phyloP scores from a whole-genome alignment of 2,888 invertebrate genomes.

The Eutolmus rufibarbis region DNA sequence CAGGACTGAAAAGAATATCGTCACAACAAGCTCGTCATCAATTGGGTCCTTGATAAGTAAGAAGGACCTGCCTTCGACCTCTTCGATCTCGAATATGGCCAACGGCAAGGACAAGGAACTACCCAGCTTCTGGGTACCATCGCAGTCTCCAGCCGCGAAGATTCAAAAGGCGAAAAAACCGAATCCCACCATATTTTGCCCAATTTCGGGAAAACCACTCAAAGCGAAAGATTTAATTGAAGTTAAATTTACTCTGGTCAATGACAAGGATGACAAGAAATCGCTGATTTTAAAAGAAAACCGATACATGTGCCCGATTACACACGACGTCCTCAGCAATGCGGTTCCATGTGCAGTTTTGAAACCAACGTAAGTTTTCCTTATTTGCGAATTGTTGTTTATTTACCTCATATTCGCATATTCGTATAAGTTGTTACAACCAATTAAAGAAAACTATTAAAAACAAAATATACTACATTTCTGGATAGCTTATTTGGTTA shows the following conservation, averaged over 20 bases:
- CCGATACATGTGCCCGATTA: slow-evolving; percentile 97
- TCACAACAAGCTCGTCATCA: slow-evolving; percentile 57
- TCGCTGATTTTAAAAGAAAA: slow-evolving; percentile 88
- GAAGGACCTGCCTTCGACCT: slow-evolving; percentile 46
- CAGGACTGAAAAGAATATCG: slow-evolving; percentile 81
- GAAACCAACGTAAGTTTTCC: slow-evolving; percentile 76
- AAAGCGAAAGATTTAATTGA: slow-evolving; percentile 92
- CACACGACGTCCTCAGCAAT: slow-evolving; percentile 94
- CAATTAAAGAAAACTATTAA: no score
- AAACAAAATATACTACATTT: no score
- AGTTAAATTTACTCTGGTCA: slow-evolving; percentile 90
- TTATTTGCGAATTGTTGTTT: no score
- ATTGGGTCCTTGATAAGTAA: slow-evolving; percentile 42
- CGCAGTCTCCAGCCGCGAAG: slow-evolving; percentile 87
- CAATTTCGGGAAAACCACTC: slow-evolving; percentile 83
- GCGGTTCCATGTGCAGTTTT: slow-evolving; percentile 94
- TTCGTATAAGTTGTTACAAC: no score
- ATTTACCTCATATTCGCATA: no score
- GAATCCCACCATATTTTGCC: slow-evolving; percentile 72
- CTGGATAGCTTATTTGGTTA: no score
- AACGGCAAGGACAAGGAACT: slow-evolving; percentile 80
- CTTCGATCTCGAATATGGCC: slow-evolving; percentile 78
- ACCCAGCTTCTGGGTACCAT: slow-evolving; percentile 97
- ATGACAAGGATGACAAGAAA: slow-evolving; percentile 85
- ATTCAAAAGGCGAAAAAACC: slow-evolving; percentile 76